Percentiles rank a stretch among this genome's conserved stretches.
These are phyloP conservation scores for Bryconaethiops microstoma DNA, from an alignment of 2,797 vertebrate species.

Conservation along the genomic window DNA sequence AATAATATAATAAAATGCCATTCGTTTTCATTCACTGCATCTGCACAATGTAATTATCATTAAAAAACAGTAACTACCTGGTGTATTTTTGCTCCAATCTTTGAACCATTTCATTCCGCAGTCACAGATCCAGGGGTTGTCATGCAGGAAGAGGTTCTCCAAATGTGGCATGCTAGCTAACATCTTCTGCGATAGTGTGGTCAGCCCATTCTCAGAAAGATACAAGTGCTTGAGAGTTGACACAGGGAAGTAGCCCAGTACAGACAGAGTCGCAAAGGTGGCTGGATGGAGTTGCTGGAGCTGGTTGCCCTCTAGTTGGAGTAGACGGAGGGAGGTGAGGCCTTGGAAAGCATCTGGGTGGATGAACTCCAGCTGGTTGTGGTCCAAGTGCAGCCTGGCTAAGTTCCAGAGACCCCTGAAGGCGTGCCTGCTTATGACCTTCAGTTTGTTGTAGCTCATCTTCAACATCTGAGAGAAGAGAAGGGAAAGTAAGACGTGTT, in stretches of 20 bases:
- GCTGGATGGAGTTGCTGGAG: conserved; percentile 86
- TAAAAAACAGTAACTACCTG: conserved; percentile 73
- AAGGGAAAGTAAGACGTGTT: conserved; percentile 11
- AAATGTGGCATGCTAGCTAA: conserved; percentile 80
- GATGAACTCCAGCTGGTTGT: conserved; percentile 89
- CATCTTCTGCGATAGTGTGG: conserved; percentile 72
- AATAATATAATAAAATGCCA: background rate
- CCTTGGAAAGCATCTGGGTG: conserved; percentile 89
- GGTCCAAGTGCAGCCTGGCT: conserved; percentile 87
- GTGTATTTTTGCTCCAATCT: conserved; percentile 76
- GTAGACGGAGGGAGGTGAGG: conserved; percentile 82
- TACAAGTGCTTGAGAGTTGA: conserved; percentile 91
- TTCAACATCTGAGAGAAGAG: conserved; percentile 84
- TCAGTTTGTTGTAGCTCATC: conserved; percentile 93
- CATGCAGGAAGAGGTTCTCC: conserved; percentile 89
- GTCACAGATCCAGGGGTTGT: conserved; percentile 92
- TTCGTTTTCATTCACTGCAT: background rate
- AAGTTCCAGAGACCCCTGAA: conserved; percentile 84
- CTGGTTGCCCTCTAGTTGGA: conserved; percentile 91
- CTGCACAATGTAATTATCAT: background rate
- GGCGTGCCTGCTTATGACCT: conserved; percentile 74
- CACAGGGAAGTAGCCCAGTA: conserved; percentile 81
- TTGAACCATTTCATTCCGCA: conserved; percentile 84
- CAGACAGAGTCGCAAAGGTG: conserved; percentile 85
- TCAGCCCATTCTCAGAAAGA: conserved; percentile 87